Evolutionary conservation across 2,113 vertebrate genomes (phyloP).

Genomic region (Coryphaenoides rupestris): DNA sequence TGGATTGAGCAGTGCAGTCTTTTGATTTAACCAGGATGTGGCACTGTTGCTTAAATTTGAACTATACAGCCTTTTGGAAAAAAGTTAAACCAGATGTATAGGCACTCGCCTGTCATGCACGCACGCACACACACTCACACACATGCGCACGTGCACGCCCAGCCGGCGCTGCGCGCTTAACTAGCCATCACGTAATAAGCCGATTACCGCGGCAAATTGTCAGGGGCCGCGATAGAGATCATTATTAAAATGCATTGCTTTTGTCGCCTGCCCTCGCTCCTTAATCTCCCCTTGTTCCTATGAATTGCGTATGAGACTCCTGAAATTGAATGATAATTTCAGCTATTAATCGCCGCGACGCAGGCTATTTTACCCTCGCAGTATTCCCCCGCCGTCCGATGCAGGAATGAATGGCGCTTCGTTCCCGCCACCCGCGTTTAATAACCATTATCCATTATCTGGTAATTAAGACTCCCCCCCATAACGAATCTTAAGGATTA

Average conservation of each 20-base stretch:
- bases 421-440: slow-evolving; percentile 95
- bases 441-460: slow-evolving; percentile 99
- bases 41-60: slow-evolving; percentile 43
- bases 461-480: slow-evolving; percentile 98
- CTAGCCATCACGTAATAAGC: slow-evolving; percentile 88
- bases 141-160: slow-evolving; percentile 29
- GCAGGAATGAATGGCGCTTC: slow-evolving; percentile 96
- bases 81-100: slow-evolving; percentile 24
- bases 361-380: slow-evolving; percentile 91
- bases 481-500: slow-evolving; percentile 97
- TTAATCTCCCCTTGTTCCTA: slow-evolving; percentile 93
- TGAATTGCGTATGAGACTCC: slow-evolving; percentile 97
- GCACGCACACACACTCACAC: slow-evolving; percentile 27
- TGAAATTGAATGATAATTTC: slow-evolving; percentile 99
- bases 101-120: slow-evolving; percentile 6
- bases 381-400: slow-evolving; percentile 53
- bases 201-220: slow-evolving; percentile 80
- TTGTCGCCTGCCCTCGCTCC: slow-evolving; percentile 84
- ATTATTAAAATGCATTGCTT: slow-evolving; percentile 88
- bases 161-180: slow-evolving; percentile 73
- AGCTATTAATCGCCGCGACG: slow-evolving; percentile 98
- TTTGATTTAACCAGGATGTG: slow-evolving; percentile 32
- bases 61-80: slow-evolving; percentile 10
- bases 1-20: slow-evolving; percentile 21
- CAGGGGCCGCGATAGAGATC: slow-evolving; percentile 70